These are phyloP conservation scores for Heterohyrax brucei DNA, from an alignment of 2,797 vertebrate genomes.

Conservation along the genomic window DNA sequence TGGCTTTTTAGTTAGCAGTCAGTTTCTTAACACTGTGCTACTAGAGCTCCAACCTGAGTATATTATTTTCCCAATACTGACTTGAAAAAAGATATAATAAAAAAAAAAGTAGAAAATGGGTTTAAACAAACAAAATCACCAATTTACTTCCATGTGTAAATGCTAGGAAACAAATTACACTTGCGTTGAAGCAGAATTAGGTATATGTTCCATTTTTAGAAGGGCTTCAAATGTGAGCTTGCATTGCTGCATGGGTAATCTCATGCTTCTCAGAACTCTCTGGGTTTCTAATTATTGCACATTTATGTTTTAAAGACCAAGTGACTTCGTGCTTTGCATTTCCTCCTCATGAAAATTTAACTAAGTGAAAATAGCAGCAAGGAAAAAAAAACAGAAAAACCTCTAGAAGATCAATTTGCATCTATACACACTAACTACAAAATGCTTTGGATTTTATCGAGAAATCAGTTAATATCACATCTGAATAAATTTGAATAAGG, in stretches of 20 bases:
- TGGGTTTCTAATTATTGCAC: constrained; percentile 45
- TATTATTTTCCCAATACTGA: not conserved
- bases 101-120: constrained; percentile 16
- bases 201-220: constrained; percentile 67
- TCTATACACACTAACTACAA: not conserved
- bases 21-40: no score
- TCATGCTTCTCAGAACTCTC: constrained; percentile 28
- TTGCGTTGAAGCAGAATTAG: constrained; percentile 60
- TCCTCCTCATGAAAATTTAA: constrained; percentile 23
- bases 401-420: not conserved
- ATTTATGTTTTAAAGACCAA: constrained; percentile 73
- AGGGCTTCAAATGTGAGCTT: constrained; percentile 65
- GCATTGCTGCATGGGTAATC: not conserved
- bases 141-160: constrained; percentile 54
- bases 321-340: constrained; percentile 50
- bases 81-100: constrained; percentile 28
- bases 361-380: constrained; percentile 53
- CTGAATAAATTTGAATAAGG: not conserved
- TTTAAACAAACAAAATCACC: constrained; percentile 36
- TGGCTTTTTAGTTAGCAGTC: no score
- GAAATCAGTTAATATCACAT: not conserved
- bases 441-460: constrained; percentile 11
- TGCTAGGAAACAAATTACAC: constrained; percentile 52
- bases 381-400: not conserved
- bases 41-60: not conserved